Percentiles rank a stretch among this genome's conserved stretches.
These are phyloP conservation scores for Ciconia nigra DNA, from an alignment of 2,797 vertebrate species.

Conservation along the genomic window DNA sequence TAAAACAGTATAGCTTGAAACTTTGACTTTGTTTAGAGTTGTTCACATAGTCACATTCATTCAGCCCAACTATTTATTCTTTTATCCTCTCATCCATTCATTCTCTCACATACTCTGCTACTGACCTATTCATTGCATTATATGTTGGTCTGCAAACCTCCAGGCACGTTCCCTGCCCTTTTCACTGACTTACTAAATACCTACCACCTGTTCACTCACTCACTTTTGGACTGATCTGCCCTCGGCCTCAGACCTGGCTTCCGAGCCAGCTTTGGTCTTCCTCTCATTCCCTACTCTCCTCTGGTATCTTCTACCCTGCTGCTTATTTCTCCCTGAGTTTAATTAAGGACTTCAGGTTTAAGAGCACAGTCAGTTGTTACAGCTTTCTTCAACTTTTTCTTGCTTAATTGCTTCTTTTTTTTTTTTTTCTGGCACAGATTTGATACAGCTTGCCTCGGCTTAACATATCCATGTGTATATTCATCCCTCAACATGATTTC, in stretches of 20 bases:
- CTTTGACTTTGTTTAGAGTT: not conserved
- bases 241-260: not conserved
- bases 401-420: not conserved
- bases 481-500: not conserved
- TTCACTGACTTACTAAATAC: not conserved
- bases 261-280: not conserved
- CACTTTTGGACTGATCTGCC: not conserved
- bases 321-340: not conserved
- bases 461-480: not conserved
- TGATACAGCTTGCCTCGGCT: not conserved
- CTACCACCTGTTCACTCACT: constrained; percentile 45
- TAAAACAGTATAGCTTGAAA: not conserved
- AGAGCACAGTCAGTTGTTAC: not conserved
- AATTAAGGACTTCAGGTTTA: not conserved
- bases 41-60: not conserved
- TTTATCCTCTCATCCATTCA: not conserved
- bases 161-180: not conserved
- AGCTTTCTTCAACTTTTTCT: not conserved
- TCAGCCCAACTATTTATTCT: not conserved
- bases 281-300: not conserved
- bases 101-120: not conserved
- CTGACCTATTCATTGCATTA: not conserved
- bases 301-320: not conserved
- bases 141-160: not conserved
- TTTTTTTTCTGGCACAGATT: not conserved